phyloP scores from a whole-genome alignment of 2,113 vertebrate species.

The Callithrix jacchus region DNA sequence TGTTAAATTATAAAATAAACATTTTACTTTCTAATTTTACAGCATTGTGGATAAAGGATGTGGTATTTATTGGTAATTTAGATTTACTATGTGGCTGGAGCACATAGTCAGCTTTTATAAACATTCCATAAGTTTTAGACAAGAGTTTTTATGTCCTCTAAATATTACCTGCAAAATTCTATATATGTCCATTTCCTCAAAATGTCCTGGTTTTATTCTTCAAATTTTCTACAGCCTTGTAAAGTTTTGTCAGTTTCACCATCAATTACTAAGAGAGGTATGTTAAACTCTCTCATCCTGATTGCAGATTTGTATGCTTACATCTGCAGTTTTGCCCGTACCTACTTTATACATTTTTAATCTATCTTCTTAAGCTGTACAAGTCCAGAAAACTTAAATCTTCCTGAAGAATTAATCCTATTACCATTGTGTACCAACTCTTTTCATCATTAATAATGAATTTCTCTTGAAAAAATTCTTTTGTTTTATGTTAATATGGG shows the following conservation, averaged over 20 bases:
- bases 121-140: background rate
- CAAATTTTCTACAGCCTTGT: background rate
- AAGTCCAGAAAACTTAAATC: background rate
- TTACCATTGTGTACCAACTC: background rate
- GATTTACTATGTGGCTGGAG: background rate
- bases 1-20: background rate
- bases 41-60: background rate
- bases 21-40: background rate
- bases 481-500: background rate
- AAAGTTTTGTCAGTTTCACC: background rate
- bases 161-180: background rate
- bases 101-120: background rate
- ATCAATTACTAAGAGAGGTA: background rate
- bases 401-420: background rate
- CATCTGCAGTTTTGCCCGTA: background rate
- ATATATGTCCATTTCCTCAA: background rate
- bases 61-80: background rate
- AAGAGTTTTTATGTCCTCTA: conserved; percentile 20
- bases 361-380: background rate
- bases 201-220: background rate
- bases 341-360: background rate
- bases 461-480: conserved; percentile 11
- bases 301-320: background rate
- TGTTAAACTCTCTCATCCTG: background rate
- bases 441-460: background rate